Evolutionary conservation across 1,140 invertebrate species (phyloP).

Genomic region (Drosophila pruinosa): DNA sequence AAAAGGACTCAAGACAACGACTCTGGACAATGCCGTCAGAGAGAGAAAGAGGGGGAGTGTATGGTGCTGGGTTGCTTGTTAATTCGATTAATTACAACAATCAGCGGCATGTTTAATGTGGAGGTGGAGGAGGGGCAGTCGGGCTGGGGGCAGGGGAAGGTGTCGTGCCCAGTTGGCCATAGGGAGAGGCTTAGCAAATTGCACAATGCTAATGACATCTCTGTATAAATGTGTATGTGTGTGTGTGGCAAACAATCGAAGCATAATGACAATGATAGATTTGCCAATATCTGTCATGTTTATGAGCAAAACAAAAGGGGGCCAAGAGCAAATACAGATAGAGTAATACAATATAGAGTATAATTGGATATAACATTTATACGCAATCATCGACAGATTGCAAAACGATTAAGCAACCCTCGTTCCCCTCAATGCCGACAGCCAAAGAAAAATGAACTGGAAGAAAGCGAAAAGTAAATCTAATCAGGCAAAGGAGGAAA

Average conservation of each 20-base stretch:
- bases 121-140: not conserved
- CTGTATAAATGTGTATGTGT: not conserved
- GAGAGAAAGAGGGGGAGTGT: not conserved
- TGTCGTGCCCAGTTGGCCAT: constrained; percentile 22
- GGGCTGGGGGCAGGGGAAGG: not conserved
- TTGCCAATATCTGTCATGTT: constrained; percentile 83
- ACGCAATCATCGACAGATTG: constrained; percentile 82
- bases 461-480: constrained; percentile 44
- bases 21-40: constrained; percentile 17
- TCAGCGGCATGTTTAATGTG: constrained; percentile 80
- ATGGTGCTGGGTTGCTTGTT: constrained; percentile 62
- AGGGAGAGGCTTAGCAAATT: constrained; percentile 65
- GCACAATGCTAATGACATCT: constrained; percentile 68
- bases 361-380: constrained; percentile 82
- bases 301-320: constrained; percentile 66
- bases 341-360: constrained; percentile 41
- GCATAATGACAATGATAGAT: constrained; percentile 83
- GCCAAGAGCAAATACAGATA: constrained; percentile 1
- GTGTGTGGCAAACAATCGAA: constrained; percentile 68
- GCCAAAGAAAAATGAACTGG: constrained; percentile 39
- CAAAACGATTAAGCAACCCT: constrained; percentile 81
- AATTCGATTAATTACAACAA: constrained; percentile 83
- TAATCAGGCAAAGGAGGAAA: constrained; percentile 42
- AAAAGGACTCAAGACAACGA: constrained; percentile 31
- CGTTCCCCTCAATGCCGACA: constrained; percentile 44